These are phyloP conservation scores for Frankliniella fusca DNA, from an alignment of 2,888 invertebrate species.

Conservation along the genomic window DNA sequence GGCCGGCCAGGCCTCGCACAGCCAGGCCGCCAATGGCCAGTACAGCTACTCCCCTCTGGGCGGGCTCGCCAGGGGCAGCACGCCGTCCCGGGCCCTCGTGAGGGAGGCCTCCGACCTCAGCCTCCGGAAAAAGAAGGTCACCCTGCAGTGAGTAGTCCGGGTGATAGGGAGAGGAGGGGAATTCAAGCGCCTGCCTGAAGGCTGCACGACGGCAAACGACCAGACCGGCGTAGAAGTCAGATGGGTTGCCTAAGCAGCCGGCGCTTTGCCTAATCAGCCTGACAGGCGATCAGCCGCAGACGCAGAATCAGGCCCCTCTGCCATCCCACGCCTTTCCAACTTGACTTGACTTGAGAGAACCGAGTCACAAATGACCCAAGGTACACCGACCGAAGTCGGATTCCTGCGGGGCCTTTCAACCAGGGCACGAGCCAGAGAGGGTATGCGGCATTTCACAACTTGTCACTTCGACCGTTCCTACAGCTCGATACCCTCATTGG, in stretches of 20 bases:
- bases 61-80: neutral
- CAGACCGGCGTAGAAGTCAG: too few species aligned
- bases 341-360: too few species aligned
- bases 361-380: too few species aligned
- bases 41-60: constrained; percentile 3
- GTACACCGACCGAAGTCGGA: too few species aligned
- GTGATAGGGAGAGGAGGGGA: neutral
- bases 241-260: neutral
- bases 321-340: too few species aligned
- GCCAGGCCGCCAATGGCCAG: constrained; percentile 37
- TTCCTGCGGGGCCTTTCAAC: too few species aligned
- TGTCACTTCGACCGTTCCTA: neutral
- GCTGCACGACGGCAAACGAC: neutral
- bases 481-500: constrained; percentile 43
- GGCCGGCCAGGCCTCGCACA: constrained; percentile 45
- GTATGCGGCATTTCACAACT: neutral
- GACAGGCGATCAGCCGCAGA: too few species aligned
- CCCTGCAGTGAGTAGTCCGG: constrained; percentile 61
- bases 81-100: constrained; percentile 32
- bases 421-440: too few species aligned
- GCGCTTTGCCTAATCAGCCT: neutral
- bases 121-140: constrained; percentile 77
- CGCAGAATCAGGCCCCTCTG: too few species aligned
- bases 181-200: neutral
- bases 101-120: constrained; percentile 72